Evolutionary conservation across 2,797 vertebrate genomes (phyloP).

Genomic region (Mycteria americana): DNA sequence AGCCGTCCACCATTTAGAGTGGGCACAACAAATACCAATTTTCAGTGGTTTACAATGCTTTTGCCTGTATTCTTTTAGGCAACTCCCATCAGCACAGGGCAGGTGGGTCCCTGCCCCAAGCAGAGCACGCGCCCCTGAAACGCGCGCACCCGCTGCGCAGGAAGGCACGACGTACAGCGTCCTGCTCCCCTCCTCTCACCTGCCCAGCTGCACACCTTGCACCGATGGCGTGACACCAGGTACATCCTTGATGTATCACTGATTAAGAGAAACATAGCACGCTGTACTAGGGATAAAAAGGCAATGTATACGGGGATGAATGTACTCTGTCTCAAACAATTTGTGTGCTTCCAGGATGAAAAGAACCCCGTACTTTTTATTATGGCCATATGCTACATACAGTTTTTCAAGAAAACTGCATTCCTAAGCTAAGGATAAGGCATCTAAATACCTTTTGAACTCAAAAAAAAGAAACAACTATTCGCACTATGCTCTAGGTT

Average conservation of each 20-base stretch:
- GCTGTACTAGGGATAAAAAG: background rate
- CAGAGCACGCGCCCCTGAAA: background rate
- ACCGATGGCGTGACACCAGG: fast-evolving
- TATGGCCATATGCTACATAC: too few species aligned
- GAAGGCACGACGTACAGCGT: fast-evolving
- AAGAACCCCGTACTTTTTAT: background rate
- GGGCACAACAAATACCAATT: background rate
- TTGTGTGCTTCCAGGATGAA: background rate
- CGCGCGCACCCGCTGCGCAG: fast-evolving
- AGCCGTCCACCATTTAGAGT: background rate
- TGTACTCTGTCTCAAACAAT: background rate
- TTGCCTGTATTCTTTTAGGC: background rate
- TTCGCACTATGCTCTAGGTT: background rate
- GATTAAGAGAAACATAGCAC: background rate
- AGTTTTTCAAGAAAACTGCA: background rate
- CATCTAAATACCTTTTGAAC: background rate
- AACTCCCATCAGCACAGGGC: background rate
- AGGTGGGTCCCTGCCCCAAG: too few species aligned
- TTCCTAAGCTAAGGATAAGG: background rate
- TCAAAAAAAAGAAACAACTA: background rate
- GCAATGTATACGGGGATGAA: background rate
- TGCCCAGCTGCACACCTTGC: background rate
- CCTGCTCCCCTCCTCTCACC: background rate
- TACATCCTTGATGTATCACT: background rate
- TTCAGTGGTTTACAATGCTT: background rate